Conservation (phyloP, 2,113 vertebrate genomes). For the Trichechus manatus region DNA sequence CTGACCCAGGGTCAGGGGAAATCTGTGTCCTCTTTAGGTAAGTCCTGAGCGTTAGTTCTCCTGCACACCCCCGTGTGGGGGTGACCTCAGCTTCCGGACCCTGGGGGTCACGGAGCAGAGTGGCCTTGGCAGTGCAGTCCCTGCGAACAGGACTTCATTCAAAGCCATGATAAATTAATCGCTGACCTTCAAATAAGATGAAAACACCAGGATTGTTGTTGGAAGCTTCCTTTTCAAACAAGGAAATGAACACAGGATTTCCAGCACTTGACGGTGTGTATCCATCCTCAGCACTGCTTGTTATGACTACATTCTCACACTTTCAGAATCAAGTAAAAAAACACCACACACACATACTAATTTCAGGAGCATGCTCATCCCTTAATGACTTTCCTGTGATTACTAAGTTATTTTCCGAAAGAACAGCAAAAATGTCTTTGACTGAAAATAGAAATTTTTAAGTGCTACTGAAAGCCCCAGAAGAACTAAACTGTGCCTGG, state of each 20-base stretch:
- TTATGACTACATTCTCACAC: background rate
- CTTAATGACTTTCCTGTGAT: background rate
- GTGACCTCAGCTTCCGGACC: background rate
- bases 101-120: background rate
- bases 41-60: background rate
- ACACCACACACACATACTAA: background rate
- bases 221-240: background rate
- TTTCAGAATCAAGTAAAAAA: background rate
- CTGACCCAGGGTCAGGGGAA: background rate
- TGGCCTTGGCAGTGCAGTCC: background rate
- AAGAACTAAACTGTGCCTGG: background rate
- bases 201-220: background rate
- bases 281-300: background rate
- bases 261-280: accelerated
- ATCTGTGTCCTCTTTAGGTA: background rate
- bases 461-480: conserved; percentile 43
- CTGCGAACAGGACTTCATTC: background rate
- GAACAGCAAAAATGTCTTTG: background rate
- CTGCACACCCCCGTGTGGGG: background rate
- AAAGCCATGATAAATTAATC: background rate
- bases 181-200: background rate
- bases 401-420: conserved; percentile 60
- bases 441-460: background rate
- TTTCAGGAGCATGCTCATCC: background rate
- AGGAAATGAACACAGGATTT: background rate